These are phyloP conservation scores for Tragulus kanchil DNA, from an alignment of 2,113 vertebrate genomes.

Conservation along the genomic window DNA sequence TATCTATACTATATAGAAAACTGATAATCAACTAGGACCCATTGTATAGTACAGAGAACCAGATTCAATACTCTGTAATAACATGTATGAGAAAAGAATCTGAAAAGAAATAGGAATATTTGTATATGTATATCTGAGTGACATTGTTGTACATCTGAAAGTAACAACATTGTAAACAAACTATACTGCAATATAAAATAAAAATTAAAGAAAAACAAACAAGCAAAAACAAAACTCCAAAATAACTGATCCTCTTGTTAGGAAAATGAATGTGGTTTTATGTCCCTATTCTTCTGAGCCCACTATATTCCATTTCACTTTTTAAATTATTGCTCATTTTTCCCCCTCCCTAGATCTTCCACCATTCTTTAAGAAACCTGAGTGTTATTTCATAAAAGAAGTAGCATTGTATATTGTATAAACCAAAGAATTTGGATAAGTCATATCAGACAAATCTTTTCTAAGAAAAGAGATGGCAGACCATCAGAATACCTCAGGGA, in stretches of 20 bases:
- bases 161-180: background rate
- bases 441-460: background rate
- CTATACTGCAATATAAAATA: background rate
- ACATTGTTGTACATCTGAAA: too few species aligned
- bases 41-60: too few species aligned
- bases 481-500: background rate
- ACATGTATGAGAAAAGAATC: too few species aligned
- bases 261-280: background rate
- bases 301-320: background rate
- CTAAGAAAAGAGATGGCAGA: background rate
- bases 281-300: background rate
- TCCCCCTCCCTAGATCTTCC: too few species aligned
- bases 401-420: background rate
- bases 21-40: too few species aligned
- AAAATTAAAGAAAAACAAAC: background rate
- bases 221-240: background rate
- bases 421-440: background rate
- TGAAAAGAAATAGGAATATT: too few species aligned
- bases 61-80: too few species aligned
- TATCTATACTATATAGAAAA: too few species aligned
- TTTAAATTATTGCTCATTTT: background rate
- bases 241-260: background rate
- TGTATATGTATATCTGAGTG: too few species aligned
- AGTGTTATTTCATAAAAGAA: background rate
- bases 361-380: background rate